Base-by-base conservation (phyloP, 2,113 vertebrate genomes). In the Chionomys nivalis region DNA sequence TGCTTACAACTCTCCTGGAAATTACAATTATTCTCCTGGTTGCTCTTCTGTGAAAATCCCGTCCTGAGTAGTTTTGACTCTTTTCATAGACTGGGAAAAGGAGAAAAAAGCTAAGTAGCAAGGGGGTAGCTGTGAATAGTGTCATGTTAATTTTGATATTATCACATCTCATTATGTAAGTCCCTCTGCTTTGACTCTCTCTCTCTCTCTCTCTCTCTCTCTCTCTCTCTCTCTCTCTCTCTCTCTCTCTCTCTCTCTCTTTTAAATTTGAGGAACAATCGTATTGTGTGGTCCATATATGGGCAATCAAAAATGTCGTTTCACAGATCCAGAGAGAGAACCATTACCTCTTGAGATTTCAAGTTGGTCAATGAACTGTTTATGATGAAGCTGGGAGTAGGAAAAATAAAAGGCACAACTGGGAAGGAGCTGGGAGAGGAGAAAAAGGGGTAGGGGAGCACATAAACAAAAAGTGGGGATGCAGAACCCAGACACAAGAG, bases 21-120 rank as follows among this genome's bases (percentile, higher is more conserved):
- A 90, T 96, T 78, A 63, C 65, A 78, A 55, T 79, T 93, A 90
- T 75, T 89, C 49, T 94, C 77, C 73, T 82, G 42, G 89, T 90
- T 76, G 47, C n/a, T 92, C 92, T 96, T 89, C 77, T 94, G 55
- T 93, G 47, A 87, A 73, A 90, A 91, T 83, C 89, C 10, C 11
- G 47, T 89, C 6, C 49, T 94, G 70, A 76, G 79, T 5, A 94
- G 72, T 63, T 93, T 93, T 89, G 77, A 58, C 16, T 65, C 83
- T 90, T 66, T 96, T 89, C 19, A 68, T 36, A 49, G 73, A 42
- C 8, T 66, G 7, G 26, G 26, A 24, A 68, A 68, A 6, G 8
- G 88, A 91, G 87, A 72, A 93, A 93, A 94, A 94, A 91, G 14
- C 55, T 89, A 87, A 94, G 68, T 49, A 94, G 58, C 39, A 76